Evolutionary conservation across 2,113 vertebrate genomes (phyloP), one percentile per base, ranked within the genome.

Genomic region (Mustela nigripes): DNA sequence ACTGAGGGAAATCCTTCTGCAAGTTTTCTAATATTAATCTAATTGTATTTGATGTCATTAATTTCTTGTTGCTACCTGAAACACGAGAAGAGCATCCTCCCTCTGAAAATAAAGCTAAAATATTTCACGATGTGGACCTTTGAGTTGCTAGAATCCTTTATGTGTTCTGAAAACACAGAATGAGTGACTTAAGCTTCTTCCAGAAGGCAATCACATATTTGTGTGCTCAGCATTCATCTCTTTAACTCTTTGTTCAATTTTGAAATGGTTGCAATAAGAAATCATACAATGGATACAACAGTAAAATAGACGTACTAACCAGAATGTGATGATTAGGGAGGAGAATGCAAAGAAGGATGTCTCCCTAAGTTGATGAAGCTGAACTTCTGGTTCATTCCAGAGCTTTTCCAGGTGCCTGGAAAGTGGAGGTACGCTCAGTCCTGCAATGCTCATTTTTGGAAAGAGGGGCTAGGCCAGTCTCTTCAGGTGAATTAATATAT

Each of bases 71-170:
- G 33, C 63, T 8, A 21, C 14, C 45, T 50, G 42, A 2, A 24
- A 12, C 8, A 11, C 21, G 39, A 33, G 14, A 56, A 62, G 22
- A 16, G 22, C 10, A 21, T n/a, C 50, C 12, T 7, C 1, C 15
- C 60, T 65, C 21, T 0, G 4, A 2, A 74, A 84, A 56, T 36
- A 93, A 91, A 84, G 33, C 4, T 12, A 10, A 11, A 50, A n/a
- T 19, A 39, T 10, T 4, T 5, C 0, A 3, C 0, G 8, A 28
- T 21, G 8, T 39, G 36, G n/a, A 36, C 31, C 11, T n/a, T 24
- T 15, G 28, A 33, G 4, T 21, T n/a, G 4, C 12, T 36, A 22
- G 24, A 63, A 89, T 85, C 15, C 26, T 48, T 2, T 2, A 3
- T 7, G 1, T 53, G 39, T 5, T 48, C 67, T 58, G 28, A 39